phyloP scores from a whole-genome alignment of 35 echinoderm and acorn worm genomes.

The Heliocidaris tuberculata region DNA sequence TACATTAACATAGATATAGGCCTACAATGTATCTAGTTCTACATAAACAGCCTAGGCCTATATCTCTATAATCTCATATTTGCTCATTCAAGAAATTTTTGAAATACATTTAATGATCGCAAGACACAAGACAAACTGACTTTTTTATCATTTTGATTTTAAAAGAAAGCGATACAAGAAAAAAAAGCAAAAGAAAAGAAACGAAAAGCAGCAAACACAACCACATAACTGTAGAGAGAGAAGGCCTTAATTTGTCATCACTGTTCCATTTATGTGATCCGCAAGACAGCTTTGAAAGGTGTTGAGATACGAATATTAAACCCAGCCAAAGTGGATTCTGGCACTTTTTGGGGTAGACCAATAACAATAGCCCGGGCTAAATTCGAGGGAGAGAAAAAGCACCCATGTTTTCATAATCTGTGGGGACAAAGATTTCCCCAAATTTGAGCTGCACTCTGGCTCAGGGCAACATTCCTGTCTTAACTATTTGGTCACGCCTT shows the following conservation, averaged over 20 bases:
- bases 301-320: constrained; percentile 48
- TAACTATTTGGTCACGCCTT: constrained; percentile 54
- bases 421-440: constrained; percentile 40
- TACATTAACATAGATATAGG: too few relatives aligned
- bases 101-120: not conserved
- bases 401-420: constrained; percentile 41
- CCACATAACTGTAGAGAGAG: constrained; percentile 24
- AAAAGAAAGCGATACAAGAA: not conserved
- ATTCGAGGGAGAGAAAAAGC: constrained; percentile 6
- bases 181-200: not conserved
- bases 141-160: not conserved
- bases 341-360: not conserved
- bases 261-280: constrained; percentile 31
- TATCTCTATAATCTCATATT: too few relatives aligned
- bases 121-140: not conserved
- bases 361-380: constrained; percentile 12
- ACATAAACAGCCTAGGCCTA: too few relatives aligned
- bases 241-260: constrained; percentile 30
- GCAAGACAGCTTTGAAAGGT: constrained; percentile 23
- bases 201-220: not conserved
- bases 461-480: constrained; percentile 48
- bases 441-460: constrained; percentile 43
- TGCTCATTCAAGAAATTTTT: too few relatives aligned
- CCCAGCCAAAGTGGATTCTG: not conserved
- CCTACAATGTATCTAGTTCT: too few relatives aligned